Base-by-base conservation (phyloP, 1,140 invertebrate species). In the Drosophila triauraria region DNA sequence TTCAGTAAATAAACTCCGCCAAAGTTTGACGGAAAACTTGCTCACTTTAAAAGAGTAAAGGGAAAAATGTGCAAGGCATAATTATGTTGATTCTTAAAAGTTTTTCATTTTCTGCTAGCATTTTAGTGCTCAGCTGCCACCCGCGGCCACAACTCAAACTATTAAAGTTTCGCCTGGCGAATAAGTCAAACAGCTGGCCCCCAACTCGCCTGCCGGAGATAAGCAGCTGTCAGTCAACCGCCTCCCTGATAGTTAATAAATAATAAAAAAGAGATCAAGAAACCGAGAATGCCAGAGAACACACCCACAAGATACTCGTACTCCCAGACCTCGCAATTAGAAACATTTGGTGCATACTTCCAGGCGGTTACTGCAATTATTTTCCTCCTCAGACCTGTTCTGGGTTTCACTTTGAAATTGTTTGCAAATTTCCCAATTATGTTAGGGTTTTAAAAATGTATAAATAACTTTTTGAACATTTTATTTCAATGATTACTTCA, bases 41-140 rank as follows among this genome's bases (percentile, higher is more conserved):
- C 12, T 10, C 62, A 44, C 30, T 53, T 67, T 23, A 53, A 70
- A 44, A 25, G 23, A 30, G 40, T 44, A 38, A 67, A 44, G n/a
- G 32, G n/a, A n/a, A 30, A 35, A 46, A 30, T 35, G 30, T 46
- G n/a, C 48, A 7, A 35, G 32, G n/a, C 48, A 68, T 69, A 68
- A 70, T 68, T 70, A 68, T 70, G 67, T 70, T 70, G 67, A 68
- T 68, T 68, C 20, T 68, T 32, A 8, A 44, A 69, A 70, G 62
- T 70, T 70, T 54, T 68, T 13, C 25, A 38, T 40, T 50, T 32
- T 56, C 13, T 67, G 62, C 32, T 10, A 6, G 13, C 42, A 20
- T 30, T 47, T 47, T 30, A 67, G 43, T 30, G 62, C 40, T 30
- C 51, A 4, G 8, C 35, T 10, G 23, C 46, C 65, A 46, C 27